phyloP scores from a whole-genome alignment of 1,140 invertebrate genomes.

The Laodelphax striatellus region DNA sequence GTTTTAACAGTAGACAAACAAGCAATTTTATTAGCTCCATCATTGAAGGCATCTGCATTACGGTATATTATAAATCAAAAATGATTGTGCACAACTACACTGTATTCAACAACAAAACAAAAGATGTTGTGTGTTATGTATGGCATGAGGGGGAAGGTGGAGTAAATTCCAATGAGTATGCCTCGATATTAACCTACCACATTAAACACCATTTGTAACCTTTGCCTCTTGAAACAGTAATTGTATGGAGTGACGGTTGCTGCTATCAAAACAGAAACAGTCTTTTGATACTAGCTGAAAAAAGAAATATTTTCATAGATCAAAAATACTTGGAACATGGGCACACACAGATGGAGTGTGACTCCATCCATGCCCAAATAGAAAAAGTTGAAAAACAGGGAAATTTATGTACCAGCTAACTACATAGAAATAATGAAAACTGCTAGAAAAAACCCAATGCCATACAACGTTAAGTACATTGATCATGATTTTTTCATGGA shows the following conservation, averaged over 20 bases:
- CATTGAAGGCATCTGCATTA: conserved; percentile 16
- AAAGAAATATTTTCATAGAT: too few species aligned
- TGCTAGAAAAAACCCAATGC: background rate
- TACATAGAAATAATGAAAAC: conserved; percentile 2
- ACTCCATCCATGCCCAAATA: conserved; percentile 3
- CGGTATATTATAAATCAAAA: conserved; percentile 26
- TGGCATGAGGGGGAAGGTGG: conserved; percentile 23
- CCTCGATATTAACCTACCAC: background rate
- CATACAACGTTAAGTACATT: background rate
- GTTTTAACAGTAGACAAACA: conserved; percentile 15
- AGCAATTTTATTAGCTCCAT: conserved; percentile 15
- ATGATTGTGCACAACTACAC: conserved; percentile 22
- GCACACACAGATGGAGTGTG: background rate
- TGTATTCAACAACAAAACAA: conserved; percentile 16
- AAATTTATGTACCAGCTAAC: conserved; percentile 5
- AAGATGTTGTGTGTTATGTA: conserved; percentile 18
- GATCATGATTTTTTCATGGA: conserved; percentile 3
- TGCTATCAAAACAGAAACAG: too few species aligned
- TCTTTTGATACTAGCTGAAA: too few species aligned
- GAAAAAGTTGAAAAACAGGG: background rate
- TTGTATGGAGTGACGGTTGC: too few species aligned
- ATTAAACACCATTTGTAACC: too few species aligned
- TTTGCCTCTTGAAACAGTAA: too few species aligned
- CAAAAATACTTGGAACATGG: conserved; percentile 2
- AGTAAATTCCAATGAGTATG: conserved; percentile 15